A percentile compares a stretch with the other conserved stretches of the same genome.
phyloP scores from a whole-genome alignment of 2,113 vertebrate genomes.

The Cranoglanis bouderius region DNA sequence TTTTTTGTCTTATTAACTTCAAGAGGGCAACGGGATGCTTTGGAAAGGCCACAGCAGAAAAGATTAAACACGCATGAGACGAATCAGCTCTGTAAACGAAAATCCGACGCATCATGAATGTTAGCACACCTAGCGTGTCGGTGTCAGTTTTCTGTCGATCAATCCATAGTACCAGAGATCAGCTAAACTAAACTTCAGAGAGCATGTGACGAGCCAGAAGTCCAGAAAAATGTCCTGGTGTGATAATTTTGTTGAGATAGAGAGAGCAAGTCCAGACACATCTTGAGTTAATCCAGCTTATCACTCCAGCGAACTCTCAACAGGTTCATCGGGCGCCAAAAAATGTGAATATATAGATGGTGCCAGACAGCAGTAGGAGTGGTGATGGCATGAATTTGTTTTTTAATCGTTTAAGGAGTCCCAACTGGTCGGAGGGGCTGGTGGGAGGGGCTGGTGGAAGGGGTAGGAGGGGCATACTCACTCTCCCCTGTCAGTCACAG shows the following conservation, averaged over 20 bases:
- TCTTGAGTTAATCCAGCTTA: neutral
- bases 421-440: neutral
- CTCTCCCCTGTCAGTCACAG: neutral
- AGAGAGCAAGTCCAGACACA: constrained; percentile 61
- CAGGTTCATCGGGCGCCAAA: constrained; percentile 24
- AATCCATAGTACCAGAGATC: neutral
- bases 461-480: neutral
- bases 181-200: neutral
- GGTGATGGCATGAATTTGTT: neutral
- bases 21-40: neutral
- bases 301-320: neutral
- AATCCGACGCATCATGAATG: neutral
- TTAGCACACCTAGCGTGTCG: neutral
- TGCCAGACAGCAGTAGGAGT: neutral
- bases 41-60: neutral
- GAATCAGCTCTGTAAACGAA: neutral
- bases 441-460: too few species aligned
- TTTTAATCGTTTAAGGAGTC: neutral
- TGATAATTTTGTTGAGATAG: constrained; percentile 52
- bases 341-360: neutral
- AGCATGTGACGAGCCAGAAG: neutral
- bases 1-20: neutral
- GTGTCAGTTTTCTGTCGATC: neutral
- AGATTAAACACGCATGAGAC: neutral
- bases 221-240: neutral